Base-by-base conservation (phyloP, 1,140 invertebrate species). In the Hypsibius dujardini region DNA sequence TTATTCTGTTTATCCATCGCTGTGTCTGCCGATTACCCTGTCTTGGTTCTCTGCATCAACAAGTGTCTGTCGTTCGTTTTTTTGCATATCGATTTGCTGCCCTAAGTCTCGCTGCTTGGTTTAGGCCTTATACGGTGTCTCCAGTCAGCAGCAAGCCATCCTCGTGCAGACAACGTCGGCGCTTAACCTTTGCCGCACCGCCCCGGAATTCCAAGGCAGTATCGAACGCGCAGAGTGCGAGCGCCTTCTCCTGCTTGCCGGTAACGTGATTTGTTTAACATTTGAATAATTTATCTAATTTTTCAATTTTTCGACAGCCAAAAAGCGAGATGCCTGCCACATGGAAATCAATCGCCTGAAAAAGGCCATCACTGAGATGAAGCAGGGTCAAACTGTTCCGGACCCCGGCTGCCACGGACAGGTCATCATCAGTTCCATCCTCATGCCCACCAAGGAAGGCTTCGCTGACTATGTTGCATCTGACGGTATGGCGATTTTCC, bases 131-230 rank as follows among this genome's bases (percentile, higher is more conserved):
- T 45, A 67, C 42, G 42, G 3, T 12, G 12, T 45, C 3, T 12
- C 62, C 12, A 42, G 12, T 67, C 62, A 67, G 7, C 62, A 67
- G 62, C 62, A 67, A 7, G 12, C 12, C 12, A 67, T 67, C 12
- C 42, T 67, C 12, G 62, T 67, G 12, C 62, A 67, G 62, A 67
- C 62, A 42, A 67, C 62, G 45, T 12, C 62, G 12, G 62, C 62
- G 7, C 45, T 67, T 12, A 67, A 67, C 42, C 12, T 67, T 12
- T 67, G 62, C 42, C 62, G 62, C 12, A 15, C 62, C 3, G 42
- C 62, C 3, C 62, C 62, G 12, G 62, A 67, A 42, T 67, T 67
- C 42, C 62, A 67, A 42, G 62, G 62, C 42, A 67, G 62, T 42
- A 45, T 42, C 12, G 62, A 67, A 67, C 62, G 62, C 12, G 62